These are phyloP conservation scores for Drosophila hydei DNA, from an alignment of 1,140 invertebrate species.

Conservation along the genomic window DNA sequence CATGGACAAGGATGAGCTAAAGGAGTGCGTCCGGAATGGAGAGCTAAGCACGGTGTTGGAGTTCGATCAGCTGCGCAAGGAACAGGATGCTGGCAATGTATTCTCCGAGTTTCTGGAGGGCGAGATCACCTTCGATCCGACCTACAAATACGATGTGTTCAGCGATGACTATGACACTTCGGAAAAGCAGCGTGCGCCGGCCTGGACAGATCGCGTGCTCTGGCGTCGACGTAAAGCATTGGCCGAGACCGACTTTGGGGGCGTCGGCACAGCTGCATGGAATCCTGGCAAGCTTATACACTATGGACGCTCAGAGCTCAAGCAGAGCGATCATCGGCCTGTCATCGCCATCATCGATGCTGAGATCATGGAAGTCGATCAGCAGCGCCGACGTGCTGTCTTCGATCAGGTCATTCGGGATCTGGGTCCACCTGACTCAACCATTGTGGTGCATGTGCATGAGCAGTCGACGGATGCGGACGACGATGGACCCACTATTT, in stretches of 20 bases:
- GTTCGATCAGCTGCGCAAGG: conserved; percentile 94
- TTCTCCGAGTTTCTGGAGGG: conserved; percentile 98
- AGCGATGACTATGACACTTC: conserved; percentile 99
- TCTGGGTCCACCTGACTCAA: conserved; percentile 97
- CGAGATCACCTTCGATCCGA: conserved; percentile 96
- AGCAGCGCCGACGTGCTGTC: conserved; percentile 87
- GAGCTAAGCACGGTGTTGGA: conserved; percentile 92
- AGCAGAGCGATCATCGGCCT: conserved; percentile 98
- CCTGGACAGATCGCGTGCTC: conserved; percentile 98
- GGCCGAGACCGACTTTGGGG: conserved; percentile 86
- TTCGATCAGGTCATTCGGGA: conserved; percentile 94
- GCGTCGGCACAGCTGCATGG: conserved; percentile 85
- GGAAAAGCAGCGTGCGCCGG: conserved; percentile 98
- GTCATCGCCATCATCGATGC: conserved; percentile 96
- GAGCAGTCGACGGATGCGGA: conserved; percentile 58
- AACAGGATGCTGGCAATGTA: conserved; percentile 92
- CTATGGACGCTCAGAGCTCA: conserved; percentile 96
- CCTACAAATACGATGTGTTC: conserved; percentile 99
- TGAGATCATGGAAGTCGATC: conserved; percentile 92
- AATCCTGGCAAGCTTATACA: conserved; percentile 92
- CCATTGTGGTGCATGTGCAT: conserved; percentile 91
- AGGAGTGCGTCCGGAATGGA: conserved; percentile 91
- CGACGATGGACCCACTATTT: conserved; percentile 85
- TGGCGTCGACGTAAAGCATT: conserved; percentile 92
- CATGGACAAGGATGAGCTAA: conserved; percentile 97